Evolutionary conservation across 2,888 invertebrate species (phyloP), one percentile per base, ranked within the genome.

Genomic region (Iselma pallidipennis): DNA sequence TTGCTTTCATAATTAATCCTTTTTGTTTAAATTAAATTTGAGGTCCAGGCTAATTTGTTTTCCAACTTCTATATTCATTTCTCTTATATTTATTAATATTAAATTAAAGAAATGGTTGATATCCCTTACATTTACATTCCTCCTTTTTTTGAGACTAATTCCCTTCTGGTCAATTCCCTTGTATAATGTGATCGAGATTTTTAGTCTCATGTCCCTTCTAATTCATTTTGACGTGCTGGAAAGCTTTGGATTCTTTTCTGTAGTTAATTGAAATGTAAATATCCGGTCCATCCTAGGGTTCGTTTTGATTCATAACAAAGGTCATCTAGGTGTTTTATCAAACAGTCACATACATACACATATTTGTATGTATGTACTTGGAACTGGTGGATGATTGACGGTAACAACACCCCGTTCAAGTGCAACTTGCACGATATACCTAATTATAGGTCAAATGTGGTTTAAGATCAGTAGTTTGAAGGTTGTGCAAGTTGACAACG

Each of bases 381-480:
- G n/a, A n/a, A n/a, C 5, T 25, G 5, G 4, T 3, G 25, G 25
- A 25, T 25, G 25, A 25, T 25, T 33, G 33, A 33, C 14, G 2
- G 14, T 5, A 29, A 29, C 29, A 29, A 12, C 12, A 9, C 5
- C 29, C 25, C 5, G 1, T 1, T 10, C 1, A 0, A 12, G 45
- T 45, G 45, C 37, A 37, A 37, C 6, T 45, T 45, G 45, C 16
- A 45, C 21, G 45, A 45, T 45, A 9, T 21, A 1, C 4, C 3
- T 4, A 19, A 1, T 19, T 19, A 21, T 45, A 45, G 45, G 45
- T 45, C 21, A 45, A 10, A 10, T 3, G 10, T 21, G 45, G 45
- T 45, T n/a, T 45, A 45, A 45, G 45, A 45, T 45, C 45, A 45
- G 45, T 45, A 45, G 45, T 45, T 21, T 9, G 45, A 45, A 45